Conservation (phyloP, 1,140 invertebrate genomes). For the Sinella curviseta region DNA sequence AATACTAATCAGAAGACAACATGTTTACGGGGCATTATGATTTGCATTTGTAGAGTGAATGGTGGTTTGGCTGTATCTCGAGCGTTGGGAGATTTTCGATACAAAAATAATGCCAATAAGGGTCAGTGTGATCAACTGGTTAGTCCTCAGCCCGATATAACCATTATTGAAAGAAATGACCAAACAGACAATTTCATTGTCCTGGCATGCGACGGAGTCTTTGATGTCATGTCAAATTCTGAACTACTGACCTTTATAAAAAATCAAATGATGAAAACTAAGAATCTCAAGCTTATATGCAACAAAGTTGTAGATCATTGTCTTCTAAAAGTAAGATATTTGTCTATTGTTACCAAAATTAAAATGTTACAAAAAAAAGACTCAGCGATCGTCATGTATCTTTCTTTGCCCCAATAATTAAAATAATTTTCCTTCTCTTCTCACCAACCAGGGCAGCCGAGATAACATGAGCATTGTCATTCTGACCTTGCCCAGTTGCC, state of each 20-base stretch:
- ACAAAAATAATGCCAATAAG: not conserved
- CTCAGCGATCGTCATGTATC: not conserved
- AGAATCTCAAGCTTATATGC: not conserved
- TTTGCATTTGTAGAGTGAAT: not conserved
- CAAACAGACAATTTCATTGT: not conserved
- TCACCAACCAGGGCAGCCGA: not conserved
- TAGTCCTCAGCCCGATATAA: not conserved
- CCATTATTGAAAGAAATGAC: not conserved
- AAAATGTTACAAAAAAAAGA: not conserved
- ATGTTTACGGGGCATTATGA: too few relatives aligned
- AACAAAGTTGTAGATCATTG: not conserved
- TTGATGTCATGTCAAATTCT: not conserved
- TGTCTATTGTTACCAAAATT: not conserved
- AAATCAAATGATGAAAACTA: not conserved
- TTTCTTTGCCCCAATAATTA: not conserved
- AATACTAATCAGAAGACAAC: not conserved
- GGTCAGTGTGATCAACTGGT: not conserved
- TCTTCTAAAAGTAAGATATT: not conserved
- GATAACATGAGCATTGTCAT: not conserved
- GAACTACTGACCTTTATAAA: not conserved
- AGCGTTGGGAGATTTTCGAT: not conserved
- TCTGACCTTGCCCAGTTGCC: not conserved
- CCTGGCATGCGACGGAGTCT: not conserved
- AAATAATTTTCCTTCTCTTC: too few relatives aligned
- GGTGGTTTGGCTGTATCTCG: not conserved